A percentile compares a stretch with the other conserved stretches of the same genome.
Evolutionary conservation across 2,113 vertebrate species (phyloP).

Genomic region (Cyprinodon variegatus): DNA sequence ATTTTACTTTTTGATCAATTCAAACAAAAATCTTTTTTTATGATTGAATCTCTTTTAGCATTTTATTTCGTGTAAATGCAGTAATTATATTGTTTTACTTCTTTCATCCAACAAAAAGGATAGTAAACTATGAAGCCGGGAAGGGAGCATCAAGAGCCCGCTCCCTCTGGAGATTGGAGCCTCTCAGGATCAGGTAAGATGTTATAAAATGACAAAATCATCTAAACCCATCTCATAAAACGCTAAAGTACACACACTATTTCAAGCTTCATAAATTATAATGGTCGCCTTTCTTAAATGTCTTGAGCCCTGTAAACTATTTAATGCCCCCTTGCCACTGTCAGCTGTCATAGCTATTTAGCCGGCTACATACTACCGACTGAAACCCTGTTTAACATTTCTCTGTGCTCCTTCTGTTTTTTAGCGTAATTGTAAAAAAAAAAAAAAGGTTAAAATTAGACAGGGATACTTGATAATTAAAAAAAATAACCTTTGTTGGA

Average conservation of each 20-base stretch:
- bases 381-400: conserved; percentile 38
- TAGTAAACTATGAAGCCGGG: conserved; percentile 91
- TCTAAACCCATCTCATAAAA: neutral
- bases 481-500: neutral
- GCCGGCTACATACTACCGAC: conserved; percentile 22
- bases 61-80: neutral
- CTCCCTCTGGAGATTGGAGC: conserved; percentile 95
- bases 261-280: conserved; percentile 2
- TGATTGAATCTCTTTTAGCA: neutral
- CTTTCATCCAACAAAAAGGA: conserved; percentile 68
- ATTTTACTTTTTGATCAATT: too few species aligned
- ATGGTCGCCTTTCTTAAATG: neutral
- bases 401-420: neutral
- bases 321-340: conserved; percentile 11
- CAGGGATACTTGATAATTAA: neutral
- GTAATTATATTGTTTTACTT: neutral
- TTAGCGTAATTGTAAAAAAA: neutral
- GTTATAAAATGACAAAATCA: neutral
- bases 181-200: conserved; percentile 93
- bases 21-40: neutral
- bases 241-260: neutral
- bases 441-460: neutral
- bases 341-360: conserved; percentile 48
- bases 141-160: conserved; percentile 89
- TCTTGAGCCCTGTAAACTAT: conserved; percentile 8